A percentile compares a stretch with the other conserved stretches of the same genome.
Conservation (phyloP, 2,797 vertebrate species). For the Melanogrammus aeglefinus region DNA sequence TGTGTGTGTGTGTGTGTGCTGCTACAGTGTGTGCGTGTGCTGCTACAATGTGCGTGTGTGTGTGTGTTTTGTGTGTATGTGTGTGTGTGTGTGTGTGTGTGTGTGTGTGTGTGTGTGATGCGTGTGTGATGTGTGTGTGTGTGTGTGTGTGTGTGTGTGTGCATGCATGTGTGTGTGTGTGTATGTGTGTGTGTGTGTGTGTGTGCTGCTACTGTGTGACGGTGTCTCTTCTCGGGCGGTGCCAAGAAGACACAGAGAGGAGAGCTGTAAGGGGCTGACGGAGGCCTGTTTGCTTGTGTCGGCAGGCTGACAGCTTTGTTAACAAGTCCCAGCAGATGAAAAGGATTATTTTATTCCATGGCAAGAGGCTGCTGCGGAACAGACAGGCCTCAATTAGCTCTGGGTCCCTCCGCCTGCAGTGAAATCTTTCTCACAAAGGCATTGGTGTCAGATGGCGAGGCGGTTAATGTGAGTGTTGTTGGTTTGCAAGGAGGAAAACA, state of each 20-base stretch:
- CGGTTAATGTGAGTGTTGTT: not conserved
- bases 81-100: too few species aligned
- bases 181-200: not conserved
- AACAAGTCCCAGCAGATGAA: slow-evolving; percentile 83
- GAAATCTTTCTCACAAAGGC: not conserved
- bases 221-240: slow-evolving; percentile 36
- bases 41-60: not conserved
- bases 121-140: not conserved
- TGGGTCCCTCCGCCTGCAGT: slow-evolving; percentile 54
- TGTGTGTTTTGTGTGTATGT: not conserved
- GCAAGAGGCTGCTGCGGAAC: slow-evolving; percentile 72
- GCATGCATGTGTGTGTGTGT: not conserved
- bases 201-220: slow-evolving; percentile 34
- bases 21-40: not conserved
- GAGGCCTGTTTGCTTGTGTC: slow-evolving; percentile 80
- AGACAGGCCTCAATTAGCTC: slow-evolving; percentile 62
- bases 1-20: not conserved
- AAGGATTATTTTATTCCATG: slow-evolving; percentile 80
- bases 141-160: not conserved
- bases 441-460: not conserved
- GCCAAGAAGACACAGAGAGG: slow-evolving; percentile 8
- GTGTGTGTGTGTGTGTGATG: slow-evolving; percentile 17
- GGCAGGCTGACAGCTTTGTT: slow-evolving; percentile 83
- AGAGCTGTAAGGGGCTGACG: slow-evolving; percentile 68
- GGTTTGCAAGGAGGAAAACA: not conserved